A percentile compares a stretch with the other conserved stretches of the same genome.
phyloP scores from a whole-genome alignment of 2,797 vertebrate species.

The Sebastes flavidus region DNA sequence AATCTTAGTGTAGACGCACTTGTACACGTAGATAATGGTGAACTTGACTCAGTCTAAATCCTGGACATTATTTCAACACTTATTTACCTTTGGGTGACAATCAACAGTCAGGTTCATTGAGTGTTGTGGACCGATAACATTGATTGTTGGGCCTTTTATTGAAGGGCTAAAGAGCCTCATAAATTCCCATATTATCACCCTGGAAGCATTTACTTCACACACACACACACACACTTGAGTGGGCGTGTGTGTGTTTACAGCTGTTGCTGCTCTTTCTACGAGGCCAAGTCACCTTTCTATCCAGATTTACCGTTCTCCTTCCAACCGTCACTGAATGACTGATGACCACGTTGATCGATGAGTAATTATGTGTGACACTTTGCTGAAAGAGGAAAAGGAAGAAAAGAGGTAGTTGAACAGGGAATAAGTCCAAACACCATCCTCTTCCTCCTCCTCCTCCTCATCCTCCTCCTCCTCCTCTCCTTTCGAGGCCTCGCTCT shows the following conservation, averaged over 20 bases:
- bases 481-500: slow-evolving; percentile 23
- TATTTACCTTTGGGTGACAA: background rate
- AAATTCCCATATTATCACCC: slow-evolving; percentile 47
- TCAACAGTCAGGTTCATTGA: slow-evolving; percentile 2
- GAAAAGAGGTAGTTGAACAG: background rate
- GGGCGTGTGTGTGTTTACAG: slow-evolving; percentile 9
- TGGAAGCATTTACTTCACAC: slow-evolving; percentile 23
- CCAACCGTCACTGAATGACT: slow-evolving; percentile 6
- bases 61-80: background rate
- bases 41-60: background rate
- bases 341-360: slow-evolving; percentile 5
- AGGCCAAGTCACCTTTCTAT: slow-evolving; percentile 15
- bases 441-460: slow-evolving; percentile 18
- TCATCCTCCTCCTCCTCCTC: background rate
- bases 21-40: background rate
- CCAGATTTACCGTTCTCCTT: slow-evolving; percentile 14
- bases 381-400: slow-evolving; percentile 21
- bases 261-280: slow-evolving; percentile 22
- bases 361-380: slow-evolving; percentile 33
- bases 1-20: background rate
- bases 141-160: slow-evolving; percentile 25
- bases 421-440: slow-evolving; percentile 20
- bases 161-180: slow-evolving; percentile 37
- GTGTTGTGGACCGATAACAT: background rate
- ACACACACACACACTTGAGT: background rate